Conservation (phyloP, 2,888 invertebrate genomes). For the Autographa pulchrina region DNA sequence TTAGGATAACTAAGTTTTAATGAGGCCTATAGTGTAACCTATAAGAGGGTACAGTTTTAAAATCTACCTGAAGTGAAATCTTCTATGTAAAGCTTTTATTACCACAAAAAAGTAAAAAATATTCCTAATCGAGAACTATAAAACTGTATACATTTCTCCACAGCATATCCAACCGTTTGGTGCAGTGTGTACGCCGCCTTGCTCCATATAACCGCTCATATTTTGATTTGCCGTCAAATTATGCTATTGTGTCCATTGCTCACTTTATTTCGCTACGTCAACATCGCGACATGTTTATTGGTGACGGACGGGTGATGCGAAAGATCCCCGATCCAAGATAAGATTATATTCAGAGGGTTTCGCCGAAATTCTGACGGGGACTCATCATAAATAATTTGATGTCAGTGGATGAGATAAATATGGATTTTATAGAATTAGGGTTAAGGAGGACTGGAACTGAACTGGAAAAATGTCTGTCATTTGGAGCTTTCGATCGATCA, state of each 20-base stretch:
- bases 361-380: constrained; percentile 63
- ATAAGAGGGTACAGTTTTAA: too few relatives aligned
- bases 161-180: neutral
- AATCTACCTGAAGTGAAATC: too few relatives aligned
- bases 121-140: constrained; percentile 8
- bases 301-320: constrained; percentile 66
- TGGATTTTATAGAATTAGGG: constrained; percentile 38
- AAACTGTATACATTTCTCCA: too few relatives aligned
- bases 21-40: too few relatives aligned
- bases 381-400: constrained; percentile 59
- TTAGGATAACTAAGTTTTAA: neutral
- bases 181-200: constrained; percentile 39
- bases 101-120: too few relatives aligned
- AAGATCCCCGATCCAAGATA: constrained; percentile 77
- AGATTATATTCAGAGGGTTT: constrained; percentile 76
- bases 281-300: constrained; percentile 84
- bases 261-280: constrained; percentile 78
- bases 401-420: constrained; percentile 40
- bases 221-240: constrained; percentile 84
- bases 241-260: constrained; percentile 80
- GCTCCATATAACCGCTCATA: constrained; percentile 53
- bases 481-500: too few relatives aligned
- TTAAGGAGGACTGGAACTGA: neutral
- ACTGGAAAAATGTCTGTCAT: neutral
- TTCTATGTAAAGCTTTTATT: too few relatives aligned